Conservation (phyloP, 2,888 invertebrate genomes). For the Dryocosmus kuriphilus region DNA sequence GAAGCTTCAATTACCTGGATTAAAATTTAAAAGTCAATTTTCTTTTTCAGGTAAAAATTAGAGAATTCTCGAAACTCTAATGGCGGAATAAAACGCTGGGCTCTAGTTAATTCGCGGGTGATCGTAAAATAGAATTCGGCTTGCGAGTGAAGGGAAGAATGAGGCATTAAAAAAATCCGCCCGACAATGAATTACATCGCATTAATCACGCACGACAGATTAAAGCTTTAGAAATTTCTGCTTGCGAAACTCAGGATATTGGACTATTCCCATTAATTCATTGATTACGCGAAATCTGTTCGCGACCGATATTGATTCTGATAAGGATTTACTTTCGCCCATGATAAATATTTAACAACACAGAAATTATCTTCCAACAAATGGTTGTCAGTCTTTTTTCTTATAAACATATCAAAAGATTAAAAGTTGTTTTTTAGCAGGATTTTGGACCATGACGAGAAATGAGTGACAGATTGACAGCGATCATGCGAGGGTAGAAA, state of each 20-base stretch:
- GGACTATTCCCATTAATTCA: slow-evolving; percentile 22
- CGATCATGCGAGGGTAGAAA: slow-evolving; percentile 16
- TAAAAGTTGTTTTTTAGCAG: too few relatives aligned
- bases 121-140: slow-evolving; percentile 30
- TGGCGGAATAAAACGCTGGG: slow-evolving; percentile 1
- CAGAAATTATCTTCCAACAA: not conserved
- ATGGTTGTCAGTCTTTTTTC: not conserved
- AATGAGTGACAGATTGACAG: slow-evolving; percentile 24
- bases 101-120: slow-evolving; percentile 28
- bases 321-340: not conserved
- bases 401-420: too few relatives aligned
- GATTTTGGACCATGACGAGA: not conserved
- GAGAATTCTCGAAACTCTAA: not conserved
- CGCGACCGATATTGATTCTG: not conserved
- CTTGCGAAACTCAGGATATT: slow-evolving; percentile 20
- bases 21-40: not conserved
- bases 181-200: slow-evolving; percentile 16
- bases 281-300: slow-evolving; percentile 26
- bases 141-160: slow-evolving; percentile 29
- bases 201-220: slow-evolving; percentile 25
- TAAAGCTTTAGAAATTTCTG: slow-evolving; percentile 10
- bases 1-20: not conserved
- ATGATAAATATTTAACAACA: not conserved
- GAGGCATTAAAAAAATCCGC: not conserved
- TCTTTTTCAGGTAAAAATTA: not conserved